Evolutionary conservation across 2,888 invertebrate species (phyloP), one percentile per base, ranked within the genome.

Genomic region (Tillus elongatus): DNA sequence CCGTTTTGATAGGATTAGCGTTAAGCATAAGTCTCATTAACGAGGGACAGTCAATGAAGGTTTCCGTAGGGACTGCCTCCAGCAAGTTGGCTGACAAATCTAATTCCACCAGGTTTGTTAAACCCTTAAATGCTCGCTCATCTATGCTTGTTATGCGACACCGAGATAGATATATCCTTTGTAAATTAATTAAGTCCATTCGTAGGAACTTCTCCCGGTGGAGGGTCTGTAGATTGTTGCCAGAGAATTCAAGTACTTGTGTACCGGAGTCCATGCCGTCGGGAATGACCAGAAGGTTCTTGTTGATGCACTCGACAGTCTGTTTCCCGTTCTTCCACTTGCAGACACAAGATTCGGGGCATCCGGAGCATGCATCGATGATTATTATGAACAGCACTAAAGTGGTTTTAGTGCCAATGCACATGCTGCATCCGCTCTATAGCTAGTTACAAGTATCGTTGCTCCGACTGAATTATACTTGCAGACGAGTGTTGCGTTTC

Each of bases 321-420:
- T 89, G 82, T 59, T 92, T 92, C 32, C 91, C 91, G 58, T 83
- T 82, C 64, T 89, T 90, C 91, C 91, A 91, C 63, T 88, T 89
- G 71, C 92, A 92, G 39, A 77, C 71, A 64, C 91, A 92, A 47
- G 78, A 75, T 19, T 74, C 68, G 14, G 89, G 89, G 60, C 89
- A 90, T 34, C 75, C 73, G 36, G 34, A 33, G 26, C 39, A 36
- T 32, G 30, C 12, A 14, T 36, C 10, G 9, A 31, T 31, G 30
- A 33, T 33, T 37, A 39, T 33, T 14, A 26, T 26, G 16, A 40
- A 32, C 32, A 39, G 28, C 31, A 37, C 31, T 14, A 43, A 35
- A 26, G 35, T 36, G 31, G 30, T 30, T 10, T 19, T 40, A 30
- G 37, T 30, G 35, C 31, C 9, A 27, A 34, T 14, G 31, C 19